These are phyloP conservation scores for Geophilus truncorum DNA, from an alignment of 2,888 invertebrate species.

Conservation along the genomic window DNA sequence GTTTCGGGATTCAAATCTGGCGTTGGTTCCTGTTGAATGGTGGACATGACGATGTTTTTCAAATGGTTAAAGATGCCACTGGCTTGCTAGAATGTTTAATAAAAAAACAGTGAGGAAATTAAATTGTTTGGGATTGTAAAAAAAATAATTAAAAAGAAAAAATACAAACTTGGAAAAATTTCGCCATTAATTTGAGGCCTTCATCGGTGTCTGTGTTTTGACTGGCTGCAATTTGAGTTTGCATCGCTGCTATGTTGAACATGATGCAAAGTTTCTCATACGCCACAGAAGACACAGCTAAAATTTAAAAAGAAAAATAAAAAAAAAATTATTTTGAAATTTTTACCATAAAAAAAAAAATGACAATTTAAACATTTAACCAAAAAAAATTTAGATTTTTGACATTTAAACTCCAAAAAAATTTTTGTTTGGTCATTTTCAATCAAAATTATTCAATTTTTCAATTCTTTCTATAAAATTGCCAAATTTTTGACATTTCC, in stretches of 20 bases:
- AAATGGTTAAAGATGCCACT: conserved; percentile 84
- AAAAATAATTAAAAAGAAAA: conserved; percentile 33
- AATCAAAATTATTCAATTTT: too few relatives aligned
- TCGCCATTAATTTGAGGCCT: conserved; percentile 85
- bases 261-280: conserved; percentile 93
- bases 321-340: too few relatives aligned
- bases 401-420: too few relatives aligned
- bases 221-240: conserved; percentile 77
- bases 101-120: background rate
- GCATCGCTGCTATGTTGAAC: conserved; percentile 93
- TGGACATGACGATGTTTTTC: conserved; percentile 61
- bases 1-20: conserved; percentile 92
- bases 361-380: too few relatives aligned
- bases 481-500: too few relatives aligned
- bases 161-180: conserved; percentile 70
- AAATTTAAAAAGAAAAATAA: background rate
- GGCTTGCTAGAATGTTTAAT: conserved; percentile 68
- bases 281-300: conserved; percentile 79
- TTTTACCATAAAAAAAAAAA: too few relatives aligned
- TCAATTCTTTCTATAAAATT: too few relatives aligned
- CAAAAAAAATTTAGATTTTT: too few relatives aligned
- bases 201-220: conserved; percentile 87
- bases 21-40: conserved; percentile 91
- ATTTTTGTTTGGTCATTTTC: too few relatives aligned
- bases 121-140: background rate